These are phyloP conservation scores for Meandrina meandrites DNA, from an alignment of 92 coral and sea anemone genomes.

Conservation along the genomic window DNA sequence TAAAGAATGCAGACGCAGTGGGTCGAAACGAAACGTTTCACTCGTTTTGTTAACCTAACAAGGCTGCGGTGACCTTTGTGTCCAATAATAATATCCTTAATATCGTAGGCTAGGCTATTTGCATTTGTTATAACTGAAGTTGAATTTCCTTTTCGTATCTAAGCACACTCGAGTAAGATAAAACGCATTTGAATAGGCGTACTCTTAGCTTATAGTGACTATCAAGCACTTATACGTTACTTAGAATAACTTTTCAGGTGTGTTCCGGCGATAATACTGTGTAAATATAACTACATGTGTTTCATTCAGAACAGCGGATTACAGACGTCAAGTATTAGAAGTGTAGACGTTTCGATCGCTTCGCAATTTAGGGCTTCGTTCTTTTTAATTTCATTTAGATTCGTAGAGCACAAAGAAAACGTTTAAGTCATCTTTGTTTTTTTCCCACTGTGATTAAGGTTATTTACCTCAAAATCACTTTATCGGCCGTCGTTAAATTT, in stretches of 20 bases:
- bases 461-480: neutral
- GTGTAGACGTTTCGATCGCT: neutral
- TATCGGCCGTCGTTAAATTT: neutral
- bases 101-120: neutral
- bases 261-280: neutral
- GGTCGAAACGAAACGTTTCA: neutral
- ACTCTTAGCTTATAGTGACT: neutral
- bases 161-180: neutral
- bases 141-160: neutral
- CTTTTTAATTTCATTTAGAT: neutral
- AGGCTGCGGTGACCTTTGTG: neutral
- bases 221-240: neutral
- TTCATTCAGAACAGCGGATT: neutral
- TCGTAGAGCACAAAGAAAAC: neutral
- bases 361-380: neutral
- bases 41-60: slow-evolving; percentile 1
- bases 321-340: neutral
- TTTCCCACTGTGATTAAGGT: neutral
- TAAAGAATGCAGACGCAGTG: slow-evolving; percentile 8
- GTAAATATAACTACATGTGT: neutral
- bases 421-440: slow-evolving; percentile 13
- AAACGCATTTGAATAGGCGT: neutral
- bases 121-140: neutral
- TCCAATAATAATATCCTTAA: neutral
- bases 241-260: neutral